These are phyloP conservation scores for Caenorhabditis sinica DNA, from an alignment of 2,888 invertebrate genomes.

Conservation along the genomic window DNA sequence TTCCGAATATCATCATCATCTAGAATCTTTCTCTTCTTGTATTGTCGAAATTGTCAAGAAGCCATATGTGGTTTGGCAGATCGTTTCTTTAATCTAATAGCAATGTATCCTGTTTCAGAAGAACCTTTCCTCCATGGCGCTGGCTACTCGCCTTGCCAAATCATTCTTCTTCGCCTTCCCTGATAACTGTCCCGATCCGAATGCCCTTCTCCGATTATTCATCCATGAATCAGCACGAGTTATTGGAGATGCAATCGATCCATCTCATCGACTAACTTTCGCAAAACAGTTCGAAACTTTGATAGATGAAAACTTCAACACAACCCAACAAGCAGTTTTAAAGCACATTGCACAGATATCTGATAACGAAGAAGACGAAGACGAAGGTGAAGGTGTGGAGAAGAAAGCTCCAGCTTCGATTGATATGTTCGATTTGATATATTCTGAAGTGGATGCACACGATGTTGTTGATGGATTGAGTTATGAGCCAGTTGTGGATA, in stretches of 20 bases:
- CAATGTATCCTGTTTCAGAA: slow-evolving; percentile 43
- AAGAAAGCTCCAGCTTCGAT: slow-evolving; percentile 12
- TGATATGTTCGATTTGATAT: slow-evolving; percentile 72
- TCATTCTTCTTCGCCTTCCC: slow-evolving; percentile 76
- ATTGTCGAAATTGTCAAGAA: slow-evolving; percentile 67
- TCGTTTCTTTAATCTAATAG: no score
- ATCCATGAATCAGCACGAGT: slow-evolving; percentile 77
- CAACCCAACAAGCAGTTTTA: slow-evolving; percentile 37
- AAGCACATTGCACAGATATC: slow-evolving; percentile 49
- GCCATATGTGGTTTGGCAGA: slow-evolving; percentile 70
- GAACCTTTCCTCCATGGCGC: slow-evolving; percentile 57
- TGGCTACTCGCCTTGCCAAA: slow-evolving; percentile 69
- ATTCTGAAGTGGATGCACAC: slow-evolving; percentile 77
- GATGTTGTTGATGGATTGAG: slow-evolving; percentile 78
- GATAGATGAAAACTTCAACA: slow-evolving; percentile 57
- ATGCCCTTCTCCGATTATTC: slow-evolving; percentile 77
- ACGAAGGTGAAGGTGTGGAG: slow-evolving; percentile 44
- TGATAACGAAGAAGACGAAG: slow-evolving; percentile 47
- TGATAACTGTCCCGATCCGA: slow-evolving; percentile 79
- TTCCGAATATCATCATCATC: slow-evolving; percentile 76
- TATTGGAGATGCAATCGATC: slow-evolving; percentile 68
- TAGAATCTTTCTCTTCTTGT: slow-evolving; percentile 73
- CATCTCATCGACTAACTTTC: slow-evolving; percentile 37
- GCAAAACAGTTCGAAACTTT: slow-evolving; percentile 46
- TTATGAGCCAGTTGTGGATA: slow-evolving; percentile 73